Evolutionary conservation across 2,113 vertebrate genomes (phyloP).

Genomic region (Carassius carassius): DNA sequence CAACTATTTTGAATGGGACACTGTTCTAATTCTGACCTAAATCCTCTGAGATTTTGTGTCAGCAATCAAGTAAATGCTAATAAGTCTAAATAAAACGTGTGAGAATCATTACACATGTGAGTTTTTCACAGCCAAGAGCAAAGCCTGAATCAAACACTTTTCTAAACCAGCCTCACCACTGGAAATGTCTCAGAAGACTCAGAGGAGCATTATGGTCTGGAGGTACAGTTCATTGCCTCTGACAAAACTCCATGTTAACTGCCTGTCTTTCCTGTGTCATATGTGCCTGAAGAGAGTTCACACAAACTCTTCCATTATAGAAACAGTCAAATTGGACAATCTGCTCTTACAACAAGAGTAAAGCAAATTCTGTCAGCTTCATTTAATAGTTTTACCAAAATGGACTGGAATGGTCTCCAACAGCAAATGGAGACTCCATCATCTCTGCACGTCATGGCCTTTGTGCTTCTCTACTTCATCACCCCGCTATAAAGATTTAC

Average conservation of each 20-base stretch:
- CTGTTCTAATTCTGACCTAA: neutral
- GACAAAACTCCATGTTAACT: conserved; percentile 59
- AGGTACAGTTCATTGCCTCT: conserved; percentile 73
- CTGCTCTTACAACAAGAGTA: conserved; percentile 55
- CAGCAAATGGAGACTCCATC: conserved; percentile 22
- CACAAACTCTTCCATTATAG: conserved; percentile 61
- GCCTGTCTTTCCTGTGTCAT: neutral
- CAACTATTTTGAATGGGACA: neutral
- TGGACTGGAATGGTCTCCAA: conserved; percentile 59
- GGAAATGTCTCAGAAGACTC: conserved; percentile 38
- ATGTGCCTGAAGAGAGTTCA: conserved; percentile 59
- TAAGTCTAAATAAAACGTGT: neutral
- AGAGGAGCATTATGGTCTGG: conserved; percentile 67
- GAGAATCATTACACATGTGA: neutral
- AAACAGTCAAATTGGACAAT: conserved; percentile 65
- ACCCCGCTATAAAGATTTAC: neutral
- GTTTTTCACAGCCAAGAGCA: neutral
- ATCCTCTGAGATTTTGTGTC: neutral
- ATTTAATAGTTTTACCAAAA: conserved; percentile 67
- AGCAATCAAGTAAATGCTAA: neutral
- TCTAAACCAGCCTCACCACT: neutral
- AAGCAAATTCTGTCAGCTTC: conserved; percentile 69
- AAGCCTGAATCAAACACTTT: neutral
- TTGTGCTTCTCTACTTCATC: conserved; percentile 14
- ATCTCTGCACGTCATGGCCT: conserved; percentile 27